Percentiles rank a stretch among this genome's conserved stretches.
phyloP scores from a whole-genome alignment of 2,888 invertebrate genomes.

The Spisula subtruncata region DNA sequence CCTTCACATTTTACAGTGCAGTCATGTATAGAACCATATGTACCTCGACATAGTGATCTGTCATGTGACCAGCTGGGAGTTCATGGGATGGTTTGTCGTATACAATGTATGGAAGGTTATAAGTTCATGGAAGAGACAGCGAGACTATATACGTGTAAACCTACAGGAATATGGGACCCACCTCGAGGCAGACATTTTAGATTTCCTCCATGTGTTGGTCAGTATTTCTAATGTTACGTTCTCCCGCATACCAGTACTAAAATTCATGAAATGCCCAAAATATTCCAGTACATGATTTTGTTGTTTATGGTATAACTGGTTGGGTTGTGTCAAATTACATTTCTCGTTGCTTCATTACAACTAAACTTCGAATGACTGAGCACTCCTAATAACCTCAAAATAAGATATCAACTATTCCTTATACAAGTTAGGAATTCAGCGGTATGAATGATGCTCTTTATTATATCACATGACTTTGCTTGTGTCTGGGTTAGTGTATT shows the following conservation, averaged over 20 bases:
- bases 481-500: no score
- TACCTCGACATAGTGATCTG: constrained; percentile 74
- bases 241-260: not conserved
- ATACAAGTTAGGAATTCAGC: no score
- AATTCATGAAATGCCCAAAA: no score
- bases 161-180: constrained; percentile 96
- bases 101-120: constrained; percentile 85
- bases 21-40: constrained; percentile 77
- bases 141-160: constrained; percentile 98
- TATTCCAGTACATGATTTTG: no score
- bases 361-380: no score
- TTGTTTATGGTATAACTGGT: no score
- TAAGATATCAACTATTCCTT: no score
- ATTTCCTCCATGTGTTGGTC: constrained; percentile 79
- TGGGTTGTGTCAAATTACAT: no score
- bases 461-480: no score
- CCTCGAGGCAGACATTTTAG: constrained; percentile 78
- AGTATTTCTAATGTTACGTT: constrained; percentile 5
- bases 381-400: no score
- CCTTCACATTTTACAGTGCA: constrained; percentile 73
- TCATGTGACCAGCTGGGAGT: constrained; percentile 74
- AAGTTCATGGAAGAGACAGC: constrained; percentile 97
- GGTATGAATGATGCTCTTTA: no score
- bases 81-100: constrained; percentile 74
- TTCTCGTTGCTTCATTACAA: no score